Evolutionary conservation across 2,888 invertebrate genomes (phyloP).

Genomic region (Aleiodes leptofemur): DNA sequence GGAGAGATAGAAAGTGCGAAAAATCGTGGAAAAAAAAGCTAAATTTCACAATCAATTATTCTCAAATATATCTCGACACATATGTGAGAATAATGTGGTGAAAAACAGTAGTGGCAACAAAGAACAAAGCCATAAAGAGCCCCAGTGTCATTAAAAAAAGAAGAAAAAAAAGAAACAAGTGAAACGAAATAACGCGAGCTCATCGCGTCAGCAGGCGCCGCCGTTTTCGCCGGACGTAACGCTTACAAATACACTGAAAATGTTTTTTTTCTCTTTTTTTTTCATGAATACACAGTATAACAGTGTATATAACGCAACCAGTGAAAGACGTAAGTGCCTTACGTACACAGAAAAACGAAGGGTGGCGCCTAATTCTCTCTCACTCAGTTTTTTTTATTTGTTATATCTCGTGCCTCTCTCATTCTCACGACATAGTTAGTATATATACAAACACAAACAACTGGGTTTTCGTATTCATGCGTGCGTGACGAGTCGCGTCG

Average conservation of each 20-base stretch:
- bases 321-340: conserved; percentile 29
- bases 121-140: conserved; percentile 31
- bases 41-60: conserved; percentile 12
- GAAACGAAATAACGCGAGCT: conserved; percentile 41
- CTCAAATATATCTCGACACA: conserved; percentile 6
- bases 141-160: conserved; percentile 6
- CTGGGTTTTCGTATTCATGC: conserved; percentile 61
- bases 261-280: too few species aligned
- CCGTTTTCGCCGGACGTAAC: conserved; percentile 37
- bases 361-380: conserved; percentile 29
- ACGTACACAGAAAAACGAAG: conserved; percentile 26
- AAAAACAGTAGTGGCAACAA: conserved; percentile 18
- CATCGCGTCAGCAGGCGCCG: conserved; percentile 43
- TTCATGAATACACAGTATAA: not conserved
- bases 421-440: not conserved
- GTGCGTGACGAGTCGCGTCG: conserved; percentile 66
- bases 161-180: not conserved
- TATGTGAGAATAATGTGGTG: not conserved
- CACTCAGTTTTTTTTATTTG: not conserved
- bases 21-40: not conserved
- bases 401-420: not conserved
- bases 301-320: conserved; percentile 1
- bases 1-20: too few species aligned
- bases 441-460: conserved; percentile 53
- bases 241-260: conserved; percentile 20